Evolutionary conservation across 2,888 invertebrate species (phyloP).

Genomic region (Thymelicus sylvestris): DNA sequence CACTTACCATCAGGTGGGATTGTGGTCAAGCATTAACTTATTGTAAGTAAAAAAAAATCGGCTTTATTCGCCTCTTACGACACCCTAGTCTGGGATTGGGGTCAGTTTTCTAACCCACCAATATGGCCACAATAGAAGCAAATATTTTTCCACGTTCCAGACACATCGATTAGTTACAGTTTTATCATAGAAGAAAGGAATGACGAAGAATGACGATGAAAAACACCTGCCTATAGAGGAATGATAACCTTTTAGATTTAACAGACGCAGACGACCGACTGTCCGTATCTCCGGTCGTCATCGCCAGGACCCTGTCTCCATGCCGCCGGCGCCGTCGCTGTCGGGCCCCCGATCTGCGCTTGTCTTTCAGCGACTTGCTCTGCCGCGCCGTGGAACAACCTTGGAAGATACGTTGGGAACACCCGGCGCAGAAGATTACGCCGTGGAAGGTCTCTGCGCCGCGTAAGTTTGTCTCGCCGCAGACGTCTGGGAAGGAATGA

Average conservation of each 20-base stretch:
- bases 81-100: no score
- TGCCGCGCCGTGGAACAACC: conserved; percentile 61
- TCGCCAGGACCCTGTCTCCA: conserved; percentile 38
- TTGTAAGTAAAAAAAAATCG: no score
- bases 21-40: no score
- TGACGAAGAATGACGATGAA: no score
- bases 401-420: conserved; percentile 69
- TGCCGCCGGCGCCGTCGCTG: conserved; percentile 39
- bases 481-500: conserved; percentile 57
- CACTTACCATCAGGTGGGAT: no score
- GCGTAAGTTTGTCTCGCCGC: conserved; percentile 65
- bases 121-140: no score
- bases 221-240: no score
- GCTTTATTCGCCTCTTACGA: no score
- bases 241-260: conserved; percentile 37
- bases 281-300: conserved; percentile 33
- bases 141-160: no score
- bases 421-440: conserved; percentile 68
- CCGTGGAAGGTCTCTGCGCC: conserved; percentile 71
- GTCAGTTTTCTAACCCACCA: no score
- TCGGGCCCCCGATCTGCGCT: conserved; percentile 23
- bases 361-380: conserved; percentile 46
- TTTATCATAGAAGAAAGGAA: no score
- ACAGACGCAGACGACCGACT: conserved; percentile 23
- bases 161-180: no score